phyloP scores from a whole-genome alignment of 2,888 invertebrate species.

The Aethes cnicana region DNA sequence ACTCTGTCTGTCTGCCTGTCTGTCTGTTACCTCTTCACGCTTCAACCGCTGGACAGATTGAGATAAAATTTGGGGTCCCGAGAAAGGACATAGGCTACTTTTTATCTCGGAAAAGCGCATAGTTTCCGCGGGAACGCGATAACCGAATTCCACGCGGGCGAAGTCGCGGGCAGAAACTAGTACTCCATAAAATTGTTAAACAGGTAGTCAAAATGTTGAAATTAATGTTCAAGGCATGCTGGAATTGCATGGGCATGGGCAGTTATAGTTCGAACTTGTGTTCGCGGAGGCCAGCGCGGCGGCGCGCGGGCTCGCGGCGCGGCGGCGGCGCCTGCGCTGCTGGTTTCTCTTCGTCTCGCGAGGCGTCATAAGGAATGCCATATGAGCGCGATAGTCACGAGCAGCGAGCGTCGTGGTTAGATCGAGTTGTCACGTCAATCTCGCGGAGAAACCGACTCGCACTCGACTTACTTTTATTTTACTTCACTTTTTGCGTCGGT shows the following conservation, averaged over 20 bases:
- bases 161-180: too few species aligned
- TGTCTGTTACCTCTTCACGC: too few species aligned
- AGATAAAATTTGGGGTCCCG: too few species aligned
- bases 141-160: too few species aligned
- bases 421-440: conserved; percentile 65
- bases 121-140: too few species aligned
- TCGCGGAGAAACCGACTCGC: conserved; percentile 55
- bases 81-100: too few species aligned
- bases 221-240: conserved; percentile 19
- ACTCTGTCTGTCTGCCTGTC: too few species aligned
- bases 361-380: conserved; percentile 24
- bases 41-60: too few species aligned
- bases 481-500: conserved; percentile 41
- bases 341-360: conserved; percentile 25
- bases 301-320: not conserved
- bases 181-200: conserved; percentile 10
- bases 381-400: conserved; percentile 22
- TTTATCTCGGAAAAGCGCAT: too few species aligned
- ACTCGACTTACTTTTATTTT: conserved; percentile 46
- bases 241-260: conserved; percentile 13
- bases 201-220: conserved; percentile 19
- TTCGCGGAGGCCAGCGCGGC: not conserved
- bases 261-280: not conserved
- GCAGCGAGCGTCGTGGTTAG: conserved; percentile 35
- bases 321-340: not conserved